These are phyloP conservation scores for Elmis aenea DNA, from an alignment of 2,888 invertebrate genomes.

Conservation along the genomic window DNA sequence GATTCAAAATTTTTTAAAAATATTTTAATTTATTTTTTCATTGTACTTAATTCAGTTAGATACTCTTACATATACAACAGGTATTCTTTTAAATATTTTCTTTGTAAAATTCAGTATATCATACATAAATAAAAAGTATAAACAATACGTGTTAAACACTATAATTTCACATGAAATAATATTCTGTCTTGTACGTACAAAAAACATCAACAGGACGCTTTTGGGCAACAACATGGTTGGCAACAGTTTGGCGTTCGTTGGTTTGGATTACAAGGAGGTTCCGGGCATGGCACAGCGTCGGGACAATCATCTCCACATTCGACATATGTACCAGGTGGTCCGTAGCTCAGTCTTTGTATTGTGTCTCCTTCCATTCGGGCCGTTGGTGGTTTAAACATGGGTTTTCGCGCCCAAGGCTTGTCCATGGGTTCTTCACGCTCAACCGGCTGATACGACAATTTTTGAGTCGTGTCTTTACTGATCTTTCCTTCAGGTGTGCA, in stretches of 20 bases:
- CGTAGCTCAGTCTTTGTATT: constrained; percentile 57
- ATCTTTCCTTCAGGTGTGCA: constrained; percentile 37
- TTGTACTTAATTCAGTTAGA: no score
- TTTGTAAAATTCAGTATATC: no score
- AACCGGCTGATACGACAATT: constrained; percentile 50
- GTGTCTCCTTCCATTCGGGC: constrained; percentile 54
- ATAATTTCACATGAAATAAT: no score
- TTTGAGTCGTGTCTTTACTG: constrained; percentile 40
- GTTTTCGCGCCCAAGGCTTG: constrained; percentile 46
- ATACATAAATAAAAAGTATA: no score
- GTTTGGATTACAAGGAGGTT: constrained; percentile 30
- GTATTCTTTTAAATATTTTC: no score
- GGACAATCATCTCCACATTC: constrained; percentile 53
- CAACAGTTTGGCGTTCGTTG: constrained; percentile 31
- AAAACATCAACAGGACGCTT: constrained; percentile 37
- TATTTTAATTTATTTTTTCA: no score
- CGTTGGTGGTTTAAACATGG: constrained; percentile 43
- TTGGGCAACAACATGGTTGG: constrained; percentile 42
- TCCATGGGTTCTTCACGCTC: constrained; percentile 41
- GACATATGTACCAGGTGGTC: constrained; percentile 56
- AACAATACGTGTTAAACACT: no score
- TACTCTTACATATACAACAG: no score
- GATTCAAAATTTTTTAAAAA: no score
- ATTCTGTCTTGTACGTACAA: no score
- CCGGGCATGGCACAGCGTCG: constrained; percentile 48